phyloP scores from a whole-genome alignment of 2,888 invertebrate species.

The Archips crataeganus region DNA sequence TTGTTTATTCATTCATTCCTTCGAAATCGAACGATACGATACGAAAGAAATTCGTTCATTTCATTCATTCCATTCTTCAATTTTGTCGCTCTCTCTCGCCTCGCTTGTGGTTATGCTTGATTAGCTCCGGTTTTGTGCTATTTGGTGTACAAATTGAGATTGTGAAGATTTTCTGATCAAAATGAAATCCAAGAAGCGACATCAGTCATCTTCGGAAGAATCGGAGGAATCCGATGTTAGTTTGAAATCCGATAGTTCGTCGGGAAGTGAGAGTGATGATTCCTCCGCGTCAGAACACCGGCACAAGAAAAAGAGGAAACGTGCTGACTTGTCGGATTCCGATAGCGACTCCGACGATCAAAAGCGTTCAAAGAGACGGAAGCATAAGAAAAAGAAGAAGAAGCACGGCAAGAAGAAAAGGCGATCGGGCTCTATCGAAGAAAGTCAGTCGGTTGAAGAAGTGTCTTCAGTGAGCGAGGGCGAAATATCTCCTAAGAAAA shows the following conservation, averaged over 20 bases:
- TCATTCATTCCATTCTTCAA: too few relatives aligned
- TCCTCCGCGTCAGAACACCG: constrained; percentile 73
- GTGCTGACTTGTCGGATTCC: constrained; percentile 74
- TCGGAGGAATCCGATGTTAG: constrained; percentile 74
- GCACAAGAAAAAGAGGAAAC: constrained; percentile 79
- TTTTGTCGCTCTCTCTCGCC: too few relatives aligned
- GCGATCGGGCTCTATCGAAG: constrained; percentile 66
- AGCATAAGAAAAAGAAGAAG: constrained; percentile 84
- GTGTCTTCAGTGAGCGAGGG: constrained; percentile 72
- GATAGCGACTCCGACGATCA: constrained; percentile 76
- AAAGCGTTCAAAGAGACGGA: constrained; percentile 77
- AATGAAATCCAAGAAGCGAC: constrained; percentile 80
- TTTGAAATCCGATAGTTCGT: constrained; percentile 72
- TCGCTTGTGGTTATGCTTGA: not conserved
- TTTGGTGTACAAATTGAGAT: constrained; percentile 14
- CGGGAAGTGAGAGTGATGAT: constrained; percentile 76
- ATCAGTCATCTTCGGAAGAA: constrained; percentile 75
- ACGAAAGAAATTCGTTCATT: too few relatives aligned
- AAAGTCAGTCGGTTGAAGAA: constrained; percentile 64
- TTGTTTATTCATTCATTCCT: too few relatives aligned
- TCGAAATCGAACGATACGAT: too few relatives aligned
- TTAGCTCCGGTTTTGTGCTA: not conserved
- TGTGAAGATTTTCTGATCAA: constrained; percentile 23
- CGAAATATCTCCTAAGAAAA: constrained; percentile 75
- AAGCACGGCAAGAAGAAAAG: constrained; percentile 80